A percentile compares a stretch with the other conserved stretches of the same genome.
Conservation (phyloP, 37 sponge, comb jelly and placozoan species). For the Beroe forskalii region DNA sequence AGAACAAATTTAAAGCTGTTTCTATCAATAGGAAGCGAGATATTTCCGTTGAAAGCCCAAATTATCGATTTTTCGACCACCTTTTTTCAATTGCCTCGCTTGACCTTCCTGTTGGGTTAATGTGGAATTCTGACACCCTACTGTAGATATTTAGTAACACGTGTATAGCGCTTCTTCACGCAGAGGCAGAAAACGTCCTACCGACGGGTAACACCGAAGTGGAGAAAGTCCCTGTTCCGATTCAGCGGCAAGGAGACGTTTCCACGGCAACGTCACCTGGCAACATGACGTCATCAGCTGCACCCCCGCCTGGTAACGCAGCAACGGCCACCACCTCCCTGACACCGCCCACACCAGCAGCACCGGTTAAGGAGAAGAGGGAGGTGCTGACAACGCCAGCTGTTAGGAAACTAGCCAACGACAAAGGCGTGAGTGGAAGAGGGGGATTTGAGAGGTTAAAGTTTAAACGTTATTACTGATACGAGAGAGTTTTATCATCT, state of each 20-base stretch:
- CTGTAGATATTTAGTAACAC: no score
- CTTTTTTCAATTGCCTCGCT: no score
- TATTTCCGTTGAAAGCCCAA: no score
- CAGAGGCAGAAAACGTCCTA: neutral
- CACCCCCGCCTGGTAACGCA: neutral
- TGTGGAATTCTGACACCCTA: no score
- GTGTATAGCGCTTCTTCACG: no score
- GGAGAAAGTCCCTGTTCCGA: conserved; percentile 3
- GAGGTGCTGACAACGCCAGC: conserved; percentile 90
- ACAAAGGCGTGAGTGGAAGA: conserved; percentile 68
- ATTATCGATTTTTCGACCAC: no score
- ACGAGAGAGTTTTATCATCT: neutral
- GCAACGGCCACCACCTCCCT: neutral
- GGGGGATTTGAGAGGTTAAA: neutral
- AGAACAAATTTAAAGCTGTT: no score
- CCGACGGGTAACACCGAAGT: neutral
- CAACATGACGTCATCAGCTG: neutral
- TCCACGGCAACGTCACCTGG: conserved; percentile 2
- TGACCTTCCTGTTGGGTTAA: no score
- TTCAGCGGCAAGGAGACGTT: neutral
- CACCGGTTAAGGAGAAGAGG: neutral
- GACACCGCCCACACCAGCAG: neutral
- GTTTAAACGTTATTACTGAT: no score
- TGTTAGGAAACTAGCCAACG: conserved; percentile 83
- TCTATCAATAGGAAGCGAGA: no score